Conservation (phyloP, 2,797 vertebrate species). For the Leuciscus waleckii region DNA sequence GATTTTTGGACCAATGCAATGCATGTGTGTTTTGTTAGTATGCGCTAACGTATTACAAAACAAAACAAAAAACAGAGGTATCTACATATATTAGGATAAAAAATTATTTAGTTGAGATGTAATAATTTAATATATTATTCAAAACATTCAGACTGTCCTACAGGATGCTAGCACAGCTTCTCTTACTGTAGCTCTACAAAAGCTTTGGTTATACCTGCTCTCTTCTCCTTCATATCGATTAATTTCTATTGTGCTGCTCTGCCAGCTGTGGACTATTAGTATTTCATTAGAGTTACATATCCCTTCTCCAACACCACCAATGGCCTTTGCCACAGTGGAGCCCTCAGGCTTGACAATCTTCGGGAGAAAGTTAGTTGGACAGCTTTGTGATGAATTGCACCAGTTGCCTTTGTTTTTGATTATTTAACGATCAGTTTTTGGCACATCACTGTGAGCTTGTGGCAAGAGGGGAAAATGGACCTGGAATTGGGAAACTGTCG, state of each 20-base stretch:
- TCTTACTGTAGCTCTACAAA: conserved; percentile 22
- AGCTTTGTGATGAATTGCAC: conserved; percentile 42
- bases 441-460: conserved; percentile 34
- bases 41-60: background rate
- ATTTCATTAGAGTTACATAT: conserved; percentile 58
- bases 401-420: conserved; percentile 52
- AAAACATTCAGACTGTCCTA: conserved; percentile 38
- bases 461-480: conserved; percentile 38
- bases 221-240: conserved; percentile 53
- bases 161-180: conserved; percentile 8
- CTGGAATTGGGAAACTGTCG: conserved; percentile 35
- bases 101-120: conserved; percentile 25
- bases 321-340: conserved; percentile 29
- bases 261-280: conserved; percentile 55
- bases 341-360: conserved; percentile 33
- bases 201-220: conserved; percentile 44
- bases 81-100: background rate
- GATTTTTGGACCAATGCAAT: background rate
- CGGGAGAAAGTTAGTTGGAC: conserved; percentile 43
- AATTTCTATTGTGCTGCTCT: conserved; percentile 47
- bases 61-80: background rate
- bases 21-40: background rate
- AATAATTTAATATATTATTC: conserved; percentile 45
- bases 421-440: conserved; percentile 56
- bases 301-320: conserved; percentile 40